Evolutionary conservation across 2,797 vertebrate species (phyloP), one percentile per base, ranked within the genome.

Genomic region (Tamandua tetradactyla): DNA sequence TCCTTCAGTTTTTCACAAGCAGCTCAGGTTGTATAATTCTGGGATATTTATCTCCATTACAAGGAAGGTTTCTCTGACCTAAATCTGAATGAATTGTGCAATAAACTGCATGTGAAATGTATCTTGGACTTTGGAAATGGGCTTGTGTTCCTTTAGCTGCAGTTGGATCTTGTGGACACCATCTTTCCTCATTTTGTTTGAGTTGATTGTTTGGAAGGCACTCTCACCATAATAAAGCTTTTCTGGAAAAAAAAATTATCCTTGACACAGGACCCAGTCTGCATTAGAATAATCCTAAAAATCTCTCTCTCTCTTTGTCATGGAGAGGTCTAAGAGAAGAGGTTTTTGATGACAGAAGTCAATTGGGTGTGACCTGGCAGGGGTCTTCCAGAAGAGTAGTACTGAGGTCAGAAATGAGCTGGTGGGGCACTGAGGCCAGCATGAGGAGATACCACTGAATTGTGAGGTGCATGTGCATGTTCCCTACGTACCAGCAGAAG

Each of bases 41-140:
- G 72, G 85, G 87, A 80, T 35, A 22, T 35, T 75, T 91, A 27
- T 0, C 0, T 89, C 55, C 68, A 27, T 44, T 23, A 0, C 64
- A 22, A 12, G 32, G 15, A n/a, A n/a, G n/a, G n/a, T n/a, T 90
- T 92, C 79, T 84, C 83, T 2, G 1, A 92, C 86, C 85, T 88
- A 87, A 94, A 91, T 91, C 83, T n/a, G n/a, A 89, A 81, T 91
- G 80, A 94, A 81, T 87, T 10, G 71, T 96, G 95, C 95, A 94
- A 87, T 97, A 94, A 91, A 92, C 75, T 6, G 55, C 55, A 20
- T 20, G 52, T 55, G 52, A 17, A 93, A 88, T 96, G 93, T 91
- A 94, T 72, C 11, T 83, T 71, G 84, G 87, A 55, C 87, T 69
- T 49, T 30, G 64, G 91, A 30, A 75, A 25, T 23, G 3, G 79